Evolutionary conservation across 2,888 invertebrate genomes (phyloP).

Genomic region (Brassicogethes aeneus): DNA sequence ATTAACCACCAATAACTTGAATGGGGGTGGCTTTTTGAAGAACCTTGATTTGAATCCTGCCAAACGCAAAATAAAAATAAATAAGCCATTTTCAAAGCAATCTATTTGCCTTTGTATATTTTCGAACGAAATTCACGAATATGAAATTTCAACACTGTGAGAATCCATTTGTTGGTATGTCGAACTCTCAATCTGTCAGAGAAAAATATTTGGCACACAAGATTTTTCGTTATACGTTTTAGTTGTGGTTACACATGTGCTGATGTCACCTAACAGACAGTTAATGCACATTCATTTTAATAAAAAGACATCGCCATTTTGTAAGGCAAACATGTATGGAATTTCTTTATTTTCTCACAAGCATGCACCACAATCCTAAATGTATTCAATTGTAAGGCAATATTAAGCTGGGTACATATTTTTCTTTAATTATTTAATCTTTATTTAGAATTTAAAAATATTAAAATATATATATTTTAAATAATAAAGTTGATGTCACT

Average conservation of each 20-base stretch:
- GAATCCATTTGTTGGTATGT: conserved; percentile 10
- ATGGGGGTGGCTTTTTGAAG: no score
- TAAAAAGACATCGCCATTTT: neutral
- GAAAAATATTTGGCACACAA: conserved; percentile 5
- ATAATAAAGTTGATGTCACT: no score
- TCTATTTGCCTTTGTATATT: neutral
- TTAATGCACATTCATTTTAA: neutral
- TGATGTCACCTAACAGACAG: neutral
- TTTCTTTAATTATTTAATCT: no score
- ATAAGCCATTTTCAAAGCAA: no score
- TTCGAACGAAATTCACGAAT: neutral
- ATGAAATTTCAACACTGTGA: conserved; percentile 1
- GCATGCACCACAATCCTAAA: no score
- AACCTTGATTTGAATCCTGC: no score
- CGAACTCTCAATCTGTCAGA: conserved; percentile 10
- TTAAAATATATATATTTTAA: no score
- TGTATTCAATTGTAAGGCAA: no score
- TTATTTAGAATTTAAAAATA: no score
- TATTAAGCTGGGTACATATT: no score
- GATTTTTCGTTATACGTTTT: neutral
- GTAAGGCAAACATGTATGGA: neutral
- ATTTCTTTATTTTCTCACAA: neutral
- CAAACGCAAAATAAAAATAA: no score
- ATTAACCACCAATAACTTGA: no score
- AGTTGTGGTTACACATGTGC: neutral